These are phyloP conservation scores for Ptilodon capucinus DNA, from an alignment of 2,888 invertebrate genomes.

Conservation along the genomic window DNA sequence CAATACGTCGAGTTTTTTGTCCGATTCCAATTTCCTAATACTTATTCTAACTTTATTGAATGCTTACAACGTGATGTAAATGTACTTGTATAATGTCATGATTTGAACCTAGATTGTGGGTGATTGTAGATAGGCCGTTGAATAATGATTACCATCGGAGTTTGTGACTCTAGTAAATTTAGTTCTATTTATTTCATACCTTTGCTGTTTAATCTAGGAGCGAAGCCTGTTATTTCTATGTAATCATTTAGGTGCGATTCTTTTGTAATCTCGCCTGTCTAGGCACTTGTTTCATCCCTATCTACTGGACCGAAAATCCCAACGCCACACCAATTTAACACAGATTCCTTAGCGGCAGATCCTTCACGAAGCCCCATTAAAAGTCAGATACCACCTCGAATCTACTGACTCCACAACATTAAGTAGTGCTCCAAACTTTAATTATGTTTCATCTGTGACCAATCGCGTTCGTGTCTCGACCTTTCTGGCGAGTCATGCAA, in stretches of 20 bases:
- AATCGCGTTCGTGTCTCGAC: constrained; percentile 80
- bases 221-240: too few relatives aligned
- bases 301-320: constrained; percentile 33
- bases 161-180: neutral
- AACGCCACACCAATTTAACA: constrained; percentile 58
- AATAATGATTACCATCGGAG: neutral
- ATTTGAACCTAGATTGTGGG: neutral
- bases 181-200: neutral
- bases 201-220: too few relatives aligned
- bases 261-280: neutral
- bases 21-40: neutral
- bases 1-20: constrained; percentile 22
- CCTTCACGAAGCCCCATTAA: constrained; percentile 78
- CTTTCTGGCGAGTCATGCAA: constrained; percentile 79
- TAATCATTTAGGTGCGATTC: too few relatives aligned
- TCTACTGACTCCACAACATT: constrained; percentile 76
- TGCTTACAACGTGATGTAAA: neutral
- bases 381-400: constrained; percentile 78
- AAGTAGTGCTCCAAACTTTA: constrained; percentile 81
- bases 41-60: neutral
- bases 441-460: constrained; percentile 82
- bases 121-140: neutral
- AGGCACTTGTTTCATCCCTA: constrained; percentile 5
- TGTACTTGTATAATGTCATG: constrained; percentile 2
- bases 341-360: constrained; percentile 70